These are phyloP conservation scores for Odontamblyopus rebecca DNA, from an alignment of 2,797 vertebrate genomes.

Conservation along the genomic window DNA sequence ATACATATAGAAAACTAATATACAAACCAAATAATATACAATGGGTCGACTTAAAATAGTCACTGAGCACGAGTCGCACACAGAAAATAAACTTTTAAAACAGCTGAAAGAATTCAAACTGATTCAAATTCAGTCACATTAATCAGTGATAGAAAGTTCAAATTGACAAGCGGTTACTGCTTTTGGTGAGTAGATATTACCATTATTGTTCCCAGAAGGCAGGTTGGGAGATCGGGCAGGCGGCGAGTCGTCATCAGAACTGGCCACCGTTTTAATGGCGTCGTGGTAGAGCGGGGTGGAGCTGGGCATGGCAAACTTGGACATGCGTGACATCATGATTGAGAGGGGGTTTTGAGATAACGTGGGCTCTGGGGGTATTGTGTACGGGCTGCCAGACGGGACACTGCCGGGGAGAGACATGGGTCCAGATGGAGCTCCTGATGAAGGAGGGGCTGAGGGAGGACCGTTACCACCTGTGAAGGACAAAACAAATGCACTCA, in stretches of 20 bases:
- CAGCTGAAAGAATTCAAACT: neutral
- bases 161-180: neutral
- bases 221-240: constrained; percentile 97
- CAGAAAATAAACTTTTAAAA: neutral
- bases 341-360: constrained; percentile 98
- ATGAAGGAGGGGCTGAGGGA: constrained; percentile 86
- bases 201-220: constrained; percentile 94
- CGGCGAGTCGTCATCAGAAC: constrained; percentile 97
- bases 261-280: constrained; percentile 99
- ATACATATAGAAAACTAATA: neutral
- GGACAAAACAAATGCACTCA: neutral
- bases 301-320: constrained; percentile 99
- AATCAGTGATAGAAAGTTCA: neutral
- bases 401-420: constrained; percentile 92
- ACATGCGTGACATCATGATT: constrained; percentile 99
- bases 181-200: constrained; percentile 63
- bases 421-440: constrained; percentile 81
- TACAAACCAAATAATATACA: neutral
- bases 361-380: constrained; percentile 96
- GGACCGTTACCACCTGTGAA: constrained; percentile 90
- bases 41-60: neutral
- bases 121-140: neutral
- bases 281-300: constrained; percentile 99
- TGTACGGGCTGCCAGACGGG: constrained; percentile 93
- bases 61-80: neutral